A percentile compares a stretch with the other conserved stretches of the same genome.
These are phyloP conservation scores for Myanophis thanlyinensis DNA, from an alignment of 2,113 vertebrate species.

Conservation along the genomic window DNA sequence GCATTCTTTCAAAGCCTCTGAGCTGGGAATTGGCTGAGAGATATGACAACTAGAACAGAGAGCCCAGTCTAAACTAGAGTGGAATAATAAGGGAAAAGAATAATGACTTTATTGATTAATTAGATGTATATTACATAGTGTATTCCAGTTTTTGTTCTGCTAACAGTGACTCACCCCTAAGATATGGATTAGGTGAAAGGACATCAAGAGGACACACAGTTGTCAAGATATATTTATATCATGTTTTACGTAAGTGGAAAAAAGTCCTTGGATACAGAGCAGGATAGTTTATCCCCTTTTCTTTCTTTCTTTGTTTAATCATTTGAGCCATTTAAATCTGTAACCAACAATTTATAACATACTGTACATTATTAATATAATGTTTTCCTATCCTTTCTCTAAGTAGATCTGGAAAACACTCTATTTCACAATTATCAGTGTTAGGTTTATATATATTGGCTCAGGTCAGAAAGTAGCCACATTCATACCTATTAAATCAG, in stretches of 20 bases:
- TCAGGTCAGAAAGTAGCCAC: neutral
- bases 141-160: neutral
- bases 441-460: neutral
- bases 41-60: neutral
- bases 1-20: neutral
- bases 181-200: neutral
- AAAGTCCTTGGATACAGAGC: neutral
- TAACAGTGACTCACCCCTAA: neutral
- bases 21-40: neutral
- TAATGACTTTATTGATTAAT: neutral
- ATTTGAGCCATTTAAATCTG: neutral
- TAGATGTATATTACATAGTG: neutral
- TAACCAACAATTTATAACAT: neutral
- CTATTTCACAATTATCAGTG: neutral
- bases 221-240: neutral
- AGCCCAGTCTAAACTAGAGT: neutral
- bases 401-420: neutral
- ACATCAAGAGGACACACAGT: neutral
- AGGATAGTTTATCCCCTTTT: neutral
- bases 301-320: neutral
- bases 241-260: neutral
- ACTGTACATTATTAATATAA: neutral
- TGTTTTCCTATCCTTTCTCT: neutral
- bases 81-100: neutral
- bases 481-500: neutral